Base-by-base conservation (phyloP, 2,113 vertebrate genomes). In the Sturnira hondurensis region DNA sequence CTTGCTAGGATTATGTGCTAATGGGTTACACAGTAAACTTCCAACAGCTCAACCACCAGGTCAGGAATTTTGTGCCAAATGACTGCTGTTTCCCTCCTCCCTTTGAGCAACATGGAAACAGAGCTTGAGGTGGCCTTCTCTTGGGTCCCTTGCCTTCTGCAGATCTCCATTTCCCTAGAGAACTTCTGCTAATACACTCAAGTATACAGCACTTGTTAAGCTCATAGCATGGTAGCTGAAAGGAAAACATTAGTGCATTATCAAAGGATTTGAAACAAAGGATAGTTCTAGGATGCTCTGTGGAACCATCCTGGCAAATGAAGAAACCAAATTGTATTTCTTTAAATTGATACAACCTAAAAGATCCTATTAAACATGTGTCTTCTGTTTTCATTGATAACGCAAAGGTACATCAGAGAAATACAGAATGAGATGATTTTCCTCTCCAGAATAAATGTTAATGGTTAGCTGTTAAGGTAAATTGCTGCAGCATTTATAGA, bases 401-500 rank as follows among this genome's bases (percentile, higher is more conserved):
- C 63, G 77, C 91, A 96, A 95, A 12, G 26, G 56, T 71, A 52
- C 52, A 90, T 85, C 68, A 90, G 87, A 96, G 71, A 95, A 86
- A 95, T 74, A 73, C 41, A 68, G n/a, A 43, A 86, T 45, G 65
- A 93, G 33, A 87, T 81, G n/a, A n/a, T 91, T 77, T 94, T 81
- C 71, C 33, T 83, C 95, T 96, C 91, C 77, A 73, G 81, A 92
- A 81, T 67, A 97, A 93, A 87, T 97, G 92, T 68, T 84, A 93
- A 83, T 41, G 81, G 43, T 90, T 94, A 87, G 54, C 91, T 87
- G 26, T 56, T 84, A 91, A 93, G 86, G 58, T 82, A 5, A 45
- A 93, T 85, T 85, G 24, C 24, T 47, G 36, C 31, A 45, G 71
- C n/a, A 95, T 97, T 97, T 94, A 80, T 58, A 68, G 61, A 94